A percentile compares a stretch with the other conserved stretches of the same genome.
phyloP scores from a whole-genome alignment of 2,797 vertebrate genomes.

The Amniataba percoides region DNA sequence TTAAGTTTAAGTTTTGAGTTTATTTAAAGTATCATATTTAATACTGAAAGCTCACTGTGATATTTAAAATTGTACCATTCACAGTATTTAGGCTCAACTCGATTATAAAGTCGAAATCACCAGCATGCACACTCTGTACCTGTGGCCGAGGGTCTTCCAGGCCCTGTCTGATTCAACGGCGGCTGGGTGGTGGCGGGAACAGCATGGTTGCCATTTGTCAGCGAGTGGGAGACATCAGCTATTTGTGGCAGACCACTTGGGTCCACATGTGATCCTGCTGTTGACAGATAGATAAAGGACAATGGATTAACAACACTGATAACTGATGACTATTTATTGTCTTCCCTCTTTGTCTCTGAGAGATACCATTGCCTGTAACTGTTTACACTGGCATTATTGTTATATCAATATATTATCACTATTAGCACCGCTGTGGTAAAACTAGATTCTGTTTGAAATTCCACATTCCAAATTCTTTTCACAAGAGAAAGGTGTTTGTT shows the following conservation, averaged over 20 bases:
- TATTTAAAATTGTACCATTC: neutral
- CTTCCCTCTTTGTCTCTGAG: neutral
- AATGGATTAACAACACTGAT: neutral
- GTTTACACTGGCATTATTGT: neutral
- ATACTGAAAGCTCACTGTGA: neutral
- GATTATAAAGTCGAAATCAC: neutral
- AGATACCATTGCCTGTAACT: neutral
- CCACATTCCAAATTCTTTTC: too few relatives aligned
- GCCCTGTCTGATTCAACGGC: constrained; percentile 70
- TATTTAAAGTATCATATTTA: neutral
- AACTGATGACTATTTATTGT: neutral
- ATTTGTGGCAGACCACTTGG: constrained; percentile 50
- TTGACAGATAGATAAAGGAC: constrained; percentile 17
- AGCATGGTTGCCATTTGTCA: constrained; percentile 77
- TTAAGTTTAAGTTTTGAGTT: neutral
- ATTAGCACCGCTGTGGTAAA: neutral
- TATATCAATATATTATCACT: neutral
- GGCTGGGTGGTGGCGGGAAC: constrained; percentile 63
- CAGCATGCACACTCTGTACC: constrained; percentile 59
- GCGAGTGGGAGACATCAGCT: constrained; percentile 60
- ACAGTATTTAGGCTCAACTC: neutral
- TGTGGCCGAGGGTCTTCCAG: constrained; percentile 76
- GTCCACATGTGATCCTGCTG: constrained; percentile 68
- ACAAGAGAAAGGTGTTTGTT: neutral
- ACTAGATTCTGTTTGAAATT: neutral